Percentiles rank a stretch among this genome's conserved stretches.
These are phyloP conservation scores for Melanerpes aurifrons DNA, from an alignment of 2,113 vertebrate species.

Conservation along the genomic window DNA sequence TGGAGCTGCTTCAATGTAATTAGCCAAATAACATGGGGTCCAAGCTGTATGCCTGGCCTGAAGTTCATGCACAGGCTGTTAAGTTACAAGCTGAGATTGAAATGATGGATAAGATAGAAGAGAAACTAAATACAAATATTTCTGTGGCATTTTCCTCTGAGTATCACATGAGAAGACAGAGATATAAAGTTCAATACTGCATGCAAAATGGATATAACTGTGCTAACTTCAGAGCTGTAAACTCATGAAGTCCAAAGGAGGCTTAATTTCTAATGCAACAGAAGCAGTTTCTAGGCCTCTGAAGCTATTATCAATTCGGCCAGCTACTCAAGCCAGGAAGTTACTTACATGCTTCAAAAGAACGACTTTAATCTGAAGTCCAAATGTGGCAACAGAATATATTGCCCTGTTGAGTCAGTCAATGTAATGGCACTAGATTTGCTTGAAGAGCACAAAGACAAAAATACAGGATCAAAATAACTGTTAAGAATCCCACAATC, in stretches of 20 bases:
- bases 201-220: neutral
- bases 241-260: neutral
- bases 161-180: neutral
- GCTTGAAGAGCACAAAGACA: neutral
- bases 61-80: neutral
- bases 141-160: neutral
- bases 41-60: neutral
- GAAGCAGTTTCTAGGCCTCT: neutral
- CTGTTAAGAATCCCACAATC: neutral
- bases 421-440: neutral
- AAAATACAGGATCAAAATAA: neutral
- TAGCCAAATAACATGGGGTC: neutral
- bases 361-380: neutral
- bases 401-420: neutral
- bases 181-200: neutral
- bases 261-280: neutral
- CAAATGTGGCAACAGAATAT: neutral
- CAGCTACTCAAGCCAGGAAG: neutral
- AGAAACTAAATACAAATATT: neutral
- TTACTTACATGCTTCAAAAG: neutral
- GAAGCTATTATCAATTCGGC: neutral
- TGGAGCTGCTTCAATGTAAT: neutral
- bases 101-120: neutral
- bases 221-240: neutral
- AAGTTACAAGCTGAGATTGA: neutral